Evolutionary conservation across 2,113 vertebrate genomes (phyloP).

Genomic region (Spheniscus mendiculus): DNA sequence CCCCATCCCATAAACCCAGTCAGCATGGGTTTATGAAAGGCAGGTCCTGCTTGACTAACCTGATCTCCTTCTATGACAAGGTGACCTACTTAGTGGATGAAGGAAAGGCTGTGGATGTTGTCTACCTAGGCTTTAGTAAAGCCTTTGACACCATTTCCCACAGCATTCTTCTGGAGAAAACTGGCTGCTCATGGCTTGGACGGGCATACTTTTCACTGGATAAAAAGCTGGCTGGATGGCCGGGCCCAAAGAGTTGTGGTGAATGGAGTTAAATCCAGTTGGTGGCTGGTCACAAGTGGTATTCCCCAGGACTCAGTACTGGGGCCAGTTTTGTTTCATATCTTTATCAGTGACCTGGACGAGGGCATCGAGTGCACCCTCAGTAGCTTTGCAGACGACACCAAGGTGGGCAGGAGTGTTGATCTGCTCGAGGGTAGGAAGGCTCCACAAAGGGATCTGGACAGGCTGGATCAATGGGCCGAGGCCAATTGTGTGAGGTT

Average conservation of each 20-base stretch:
- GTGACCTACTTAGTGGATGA: neutral
- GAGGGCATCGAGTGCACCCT: too few species aligned
- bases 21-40: neutral
- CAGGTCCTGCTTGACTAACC: neutral
- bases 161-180: neutral
- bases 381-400: too few species aligned
- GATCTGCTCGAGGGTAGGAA: too few species aligned
- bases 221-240: neutral
- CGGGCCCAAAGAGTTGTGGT: neutral
- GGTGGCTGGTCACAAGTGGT: too few species aligned
- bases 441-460: too few species aligned
- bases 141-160: neutral
- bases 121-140: neutral
- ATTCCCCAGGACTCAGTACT: neutral
- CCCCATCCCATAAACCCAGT: neutral
- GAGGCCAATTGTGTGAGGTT: too few species aligned
- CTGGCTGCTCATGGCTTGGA: neutral
- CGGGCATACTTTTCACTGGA: fast-evolving
- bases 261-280: neutral
- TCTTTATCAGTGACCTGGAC: too few species aligned
- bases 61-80: neutral
- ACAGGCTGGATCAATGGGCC: too few species aligned
- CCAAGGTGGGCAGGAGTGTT: too few species aligned
- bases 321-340: too few species aligned
- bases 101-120: neutral